A percentile compares a stretch with the other conserved stretches of the same genome.
Conservation (phyloP, 2,888 invertebrate species). For the Congeria kusceri region DNA sequence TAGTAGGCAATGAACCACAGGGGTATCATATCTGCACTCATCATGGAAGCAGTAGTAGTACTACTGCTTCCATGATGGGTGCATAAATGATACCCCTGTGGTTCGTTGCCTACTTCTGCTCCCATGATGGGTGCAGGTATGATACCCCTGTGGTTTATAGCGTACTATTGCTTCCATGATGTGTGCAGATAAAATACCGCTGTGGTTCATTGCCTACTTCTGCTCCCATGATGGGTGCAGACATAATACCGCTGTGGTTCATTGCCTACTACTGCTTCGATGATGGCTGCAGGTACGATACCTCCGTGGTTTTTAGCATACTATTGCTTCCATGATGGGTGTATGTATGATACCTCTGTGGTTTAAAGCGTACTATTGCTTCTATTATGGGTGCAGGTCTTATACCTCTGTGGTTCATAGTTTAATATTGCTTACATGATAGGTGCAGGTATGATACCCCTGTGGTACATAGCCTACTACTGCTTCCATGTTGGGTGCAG, state of each 20-base stretch:
- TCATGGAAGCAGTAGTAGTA: not conserved
- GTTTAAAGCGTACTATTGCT: no score
- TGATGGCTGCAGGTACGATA: slow-evolving; percentile 49
- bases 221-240: slow-evolving; percentile 53
- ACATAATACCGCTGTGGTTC: slow-evolving; percentile 72
- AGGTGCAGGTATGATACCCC: not conserved
- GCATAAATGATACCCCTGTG: slow-evolving; percentile 73
- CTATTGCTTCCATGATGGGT: no score
- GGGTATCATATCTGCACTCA: not conserved
- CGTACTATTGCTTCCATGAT: slow-evolving; percentile 61
- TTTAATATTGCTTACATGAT: not conserved
- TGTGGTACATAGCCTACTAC: not conserved
- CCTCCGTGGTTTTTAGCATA: no score
- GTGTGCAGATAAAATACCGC: slow-evolving; percentile 61
- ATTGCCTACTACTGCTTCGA: slow-evolving; percentile 63
- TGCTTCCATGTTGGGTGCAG: not conserved
- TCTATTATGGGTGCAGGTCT: not conserved
- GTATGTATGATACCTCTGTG: no score
- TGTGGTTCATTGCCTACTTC: slow-evolving; percentile 71
- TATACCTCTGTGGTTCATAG: not conserved
- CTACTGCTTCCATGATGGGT: slow-evolving; percentile 17
- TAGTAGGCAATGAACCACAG: not conserved
- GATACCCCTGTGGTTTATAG: slow-evolving; percentile 77
- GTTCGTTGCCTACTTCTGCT: slow-evolving; percentile 65
- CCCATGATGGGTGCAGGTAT: slow-evolving; percentile 52